These are phyloP conservation scores for Rhopalosiphum maidis DNA, from an alignment of 1,140 invertebrate genomes.

Conservation along the genomic window DNA sequence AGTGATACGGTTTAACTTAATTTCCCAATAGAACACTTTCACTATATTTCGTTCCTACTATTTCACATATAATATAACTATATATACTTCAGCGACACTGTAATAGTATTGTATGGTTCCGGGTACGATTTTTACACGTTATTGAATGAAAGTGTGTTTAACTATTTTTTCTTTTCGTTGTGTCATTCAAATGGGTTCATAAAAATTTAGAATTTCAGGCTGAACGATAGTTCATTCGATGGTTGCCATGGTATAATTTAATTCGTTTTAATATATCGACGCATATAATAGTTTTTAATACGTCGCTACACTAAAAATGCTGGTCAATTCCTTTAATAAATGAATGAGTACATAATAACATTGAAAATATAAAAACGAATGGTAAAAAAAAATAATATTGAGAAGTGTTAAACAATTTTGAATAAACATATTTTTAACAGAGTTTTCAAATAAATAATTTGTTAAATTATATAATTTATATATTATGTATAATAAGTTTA, in stretches of 20 bases:
- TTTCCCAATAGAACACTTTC: slow-evolving; percentile 53
- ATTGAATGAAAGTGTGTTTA: slow-evolving; percentile 27
- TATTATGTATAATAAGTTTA: no score
- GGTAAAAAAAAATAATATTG: neutral
- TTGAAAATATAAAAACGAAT: neutral
- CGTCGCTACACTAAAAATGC: neutral
- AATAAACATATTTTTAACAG: neutral
- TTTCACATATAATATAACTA: neutral
- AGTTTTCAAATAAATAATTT: neutral
- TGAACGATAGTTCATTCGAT: slow-evolving; percentile 4
- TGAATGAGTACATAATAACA: neutral
- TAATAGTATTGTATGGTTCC: slow-evolving; percentile 14
- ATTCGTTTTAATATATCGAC: slow-evolving; percentile 23
- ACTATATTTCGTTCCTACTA: neutral
- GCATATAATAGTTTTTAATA: slow-evolving; percentile 2
- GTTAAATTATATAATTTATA: no score
- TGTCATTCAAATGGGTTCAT: slow-evolving; percentile 22
- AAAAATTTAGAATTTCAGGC: slow-evolving; percentile 16
- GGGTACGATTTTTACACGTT: slow-evolving; percentile 15
- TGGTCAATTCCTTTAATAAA: neutral
- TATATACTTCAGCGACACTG: neutral
- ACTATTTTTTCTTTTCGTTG: neutral
- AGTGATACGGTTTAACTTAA: slow-evolving; percentile 46
- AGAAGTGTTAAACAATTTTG: neutral
- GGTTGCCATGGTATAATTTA: neutral